Base-by-base conservation (phyloP, 2,888 invertebrate genomes). In the Xylota segnis region DNA sequence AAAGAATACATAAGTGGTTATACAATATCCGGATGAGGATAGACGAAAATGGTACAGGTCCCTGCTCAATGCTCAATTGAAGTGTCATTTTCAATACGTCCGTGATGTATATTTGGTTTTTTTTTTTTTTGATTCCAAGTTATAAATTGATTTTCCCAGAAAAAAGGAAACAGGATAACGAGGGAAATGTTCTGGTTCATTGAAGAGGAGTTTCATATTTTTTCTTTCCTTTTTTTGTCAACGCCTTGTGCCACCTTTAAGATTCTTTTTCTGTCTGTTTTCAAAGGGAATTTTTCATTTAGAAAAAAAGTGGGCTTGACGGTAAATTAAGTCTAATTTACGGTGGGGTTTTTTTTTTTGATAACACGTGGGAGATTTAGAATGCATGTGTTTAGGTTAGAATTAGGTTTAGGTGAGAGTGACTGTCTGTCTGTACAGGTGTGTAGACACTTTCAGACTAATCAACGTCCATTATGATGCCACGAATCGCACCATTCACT, bases 131-230 rank as follows among this genome's bases (percentile, higher is more conserved):
- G 1, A 2, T 23, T 23, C 23, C 43, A 37, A 37, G 40, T 47
- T 70, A 50, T 61, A 82, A 68, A 76, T 76, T 82, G 75, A 68
- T 66, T 75, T 75, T 75, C 9, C 58, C 34, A 37, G 70, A 52
- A 43, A 75, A 89, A 88, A 88, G 76, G 68, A 54, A 86, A 37
- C 10, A 29, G n/a, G 56, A 50, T 18, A 40, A 61, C 58, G 34
- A 58, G 61, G 65, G 52, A 72, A 66, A 61, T 75, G 47, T 70
- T 34, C 34, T 56, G 70, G 70, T 71, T 71, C 61, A 34, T 65
- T 65, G 18, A 47, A 7, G 4, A 65, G 23, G n/a, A 9, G 18
- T 50, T 32, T 23, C 16, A 47, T 32, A 34, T 37, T 37, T 37
- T 37, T 34, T 9, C 10, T 37, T 37, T 9, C 10, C 10, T 37